Base-by-base conservation (phyloP, 2,113 vertebrate genomes). In the Takifugu bimaculatus region DNA sequence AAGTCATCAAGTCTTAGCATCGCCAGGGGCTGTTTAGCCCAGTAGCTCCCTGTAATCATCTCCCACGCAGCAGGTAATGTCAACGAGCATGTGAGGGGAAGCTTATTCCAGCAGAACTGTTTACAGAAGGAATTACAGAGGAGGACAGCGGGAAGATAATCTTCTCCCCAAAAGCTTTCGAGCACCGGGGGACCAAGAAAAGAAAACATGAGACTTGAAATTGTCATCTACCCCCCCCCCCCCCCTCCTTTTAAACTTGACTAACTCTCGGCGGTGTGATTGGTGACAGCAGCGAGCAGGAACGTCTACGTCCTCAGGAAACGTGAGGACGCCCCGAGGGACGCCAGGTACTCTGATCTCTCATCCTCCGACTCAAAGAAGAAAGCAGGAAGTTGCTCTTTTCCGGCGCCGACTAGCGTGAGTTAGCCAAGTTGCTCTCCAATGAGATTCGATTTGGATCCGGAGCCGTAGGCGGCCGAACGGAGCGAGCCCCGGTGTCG, bases 61-160 rank as follows among this genome's bases (percentile, higher is more conserved):
- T 79, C 80, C 73, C 61, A 87, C 83, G 54, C 87, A 87, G 80
- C 83, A 88, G 85, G 85, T 87, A 79, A 82, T 78, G 85, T 84
- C 84, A 87, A 79, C 59, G 29, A 79, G 77, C 79, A 82, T 85
- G 78, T 72, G 74, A 82, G 80, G 73, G 71, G 58, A 78, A 80
- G 82, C 80, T 82, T 57, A 81, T 86, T 79, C 65, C 77, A 57
- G 49, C 79, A 81, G 74, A 87, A 66, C 75, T 85, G 87, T 89
- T 89, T 88, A 85, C 83, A 77, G 78, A 79, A 70, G 74, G 87
- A 88, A 87, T 87, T 87, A 87, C 82, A 81, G 78, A 84, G 75
- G 77, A 75, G 75, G 78, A 74, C 74, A 61, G 78, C 73, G 2
- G 60, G 72, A 72, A 77, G 70, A 83, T 86, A 75, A 88, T 85